Conservation (phyloP, 2,113 vertebrate species). For the Toxotes chatareus region DNA sequence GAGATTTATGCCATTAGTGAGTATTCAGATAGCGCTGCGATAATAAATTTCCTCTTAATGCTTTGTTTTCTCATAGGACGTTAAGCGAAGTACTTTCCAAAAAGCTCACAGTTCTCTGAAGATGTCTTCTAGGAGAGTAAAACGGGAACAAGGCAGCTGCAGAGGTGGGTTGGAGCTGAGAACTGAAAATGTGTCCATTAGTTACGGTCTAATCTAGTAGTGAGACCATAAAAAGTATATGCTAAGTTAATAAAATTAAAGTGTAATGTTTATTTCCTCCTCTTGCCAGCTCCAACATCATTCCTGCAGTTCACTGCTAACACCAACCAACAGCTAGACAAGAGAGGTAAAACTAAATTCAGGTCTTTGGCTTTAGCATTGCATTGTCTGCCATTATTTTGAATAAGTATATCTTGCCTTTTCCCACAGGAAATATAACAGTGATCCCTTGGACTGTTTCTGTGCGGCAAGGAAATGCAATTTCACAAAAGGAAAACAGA, state of each 20-base stretch:
- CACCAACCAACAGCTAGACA: constrained; percentile 68
- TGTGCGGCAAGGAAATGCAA: constrained; percentile 69
- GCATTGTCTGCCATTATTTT: constrained; percentile 67
- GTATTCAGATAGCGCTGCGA: constrained; percentile 62
- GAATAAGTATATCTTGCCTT: constrained; percentile 62
- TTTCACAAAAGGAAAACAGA: constrained; percentile 78
- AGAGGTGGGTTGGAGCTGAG: constrained; percentile 65
- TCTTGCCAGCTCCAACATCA: constrained; percentile 66
- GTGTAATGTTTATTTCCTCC: constrained; percentile 55
- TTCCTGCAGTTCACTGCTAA: constrained; percentile 78
- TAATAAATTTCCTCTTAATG: constrained; percentile 67
- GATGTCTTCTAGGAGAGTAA: constrained; percentile 64
- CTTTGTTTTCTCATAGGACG: constrained; percentile 78
- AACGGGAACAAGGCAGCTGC: constrained; percentile 66
- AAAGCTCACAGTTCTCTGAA: constrained; percentile 63
- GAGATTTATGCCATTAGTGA: constrained; percentile 74
- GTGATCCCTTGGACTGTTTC: constrained; percentile 80
- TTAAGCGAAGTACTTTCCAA: constrained; percentile 63
- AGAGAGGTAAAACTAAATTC: constrained; percentile 73
- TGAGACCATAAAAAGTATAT: constrained; percentile 58
- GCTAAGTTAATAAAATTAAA: constrained; percentile 65
- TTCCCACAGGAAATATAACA: constrained; percentile 76
- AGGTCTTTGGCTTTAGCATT: constrained; percentile 48
- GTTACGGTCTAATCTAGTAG: constrained; percentile 59
- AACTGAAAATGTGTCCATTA: constrained; percentile 61